Conservation (phyloP, 2,888 invertebrate species). For the Gandaritis pyraliata region DNA sequence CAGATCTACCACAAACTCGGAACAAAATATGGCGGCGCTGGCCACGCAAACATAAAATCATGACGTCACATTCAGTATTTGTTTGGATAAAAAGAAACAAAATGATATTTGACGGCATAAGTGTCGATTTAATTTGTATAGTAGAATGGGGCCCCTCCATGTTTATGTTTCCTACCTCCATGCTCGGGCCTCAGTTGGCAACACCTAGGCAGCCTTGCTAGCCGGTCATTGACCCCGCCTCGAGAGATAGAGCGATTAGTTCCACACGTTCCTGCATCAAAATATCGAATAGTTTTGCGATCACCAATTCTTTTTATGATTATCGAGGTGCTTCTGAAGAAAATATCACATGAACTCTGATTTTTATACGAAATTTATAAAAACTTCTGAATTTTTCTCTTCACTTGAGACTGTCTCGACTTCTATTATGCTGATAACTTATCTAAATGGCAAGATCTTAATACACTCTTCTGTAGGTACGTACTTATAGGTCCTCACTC, state of each 20-base stretch:
- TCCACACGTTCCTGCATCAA: conserved; percentile 38
- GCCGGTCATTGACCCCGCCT: conserved; percentile 36
- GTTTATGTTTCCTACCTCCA: too few relatives aligned
- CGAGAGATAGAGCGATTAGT: conserved; percentile 38
- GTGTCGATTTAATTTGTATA: too few relatives aligned
- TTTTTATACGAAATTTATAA: conserved; percentile 25
- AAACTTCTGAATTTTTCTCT: not conserved
- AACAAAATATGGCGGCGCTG: too few relatives aligned
- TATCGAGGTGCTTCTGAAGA: conserved; percentile 17
- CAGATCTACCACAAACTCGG: too few relatives aligned
- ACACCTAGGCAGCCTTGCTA: conserved; percentile 41
- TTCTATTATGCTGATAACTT: not conserved
- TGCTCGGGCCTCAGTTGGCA: too few relatives aligned
- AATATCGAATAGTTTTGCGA: conserved; percentile 38
- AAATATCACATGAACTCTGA: conserved; percentile 24
- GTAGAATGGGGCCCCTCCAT: too few relatives aligned
- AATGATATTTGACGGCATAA: too few relatives aligned
- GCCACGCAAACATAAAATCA: too few relatives aligned
- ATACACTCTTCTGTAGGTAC: not conserved
- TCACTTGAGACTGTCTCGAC: not conserved
- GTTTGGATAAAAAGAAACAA: too few relatives aligned
- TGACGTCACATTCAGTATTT: too few relatives aligned
- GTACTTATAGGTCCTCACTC: too few relatives aligned
- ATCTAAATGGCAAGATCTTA: not conserved
- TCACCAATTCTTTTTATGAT: conserved; percentile 28